These are phyloP conservation scores for Solenodon paradoxus DNA, from an alignment of 2,113 vertebrate genomes.

Conservation along the genomic window DNA sequence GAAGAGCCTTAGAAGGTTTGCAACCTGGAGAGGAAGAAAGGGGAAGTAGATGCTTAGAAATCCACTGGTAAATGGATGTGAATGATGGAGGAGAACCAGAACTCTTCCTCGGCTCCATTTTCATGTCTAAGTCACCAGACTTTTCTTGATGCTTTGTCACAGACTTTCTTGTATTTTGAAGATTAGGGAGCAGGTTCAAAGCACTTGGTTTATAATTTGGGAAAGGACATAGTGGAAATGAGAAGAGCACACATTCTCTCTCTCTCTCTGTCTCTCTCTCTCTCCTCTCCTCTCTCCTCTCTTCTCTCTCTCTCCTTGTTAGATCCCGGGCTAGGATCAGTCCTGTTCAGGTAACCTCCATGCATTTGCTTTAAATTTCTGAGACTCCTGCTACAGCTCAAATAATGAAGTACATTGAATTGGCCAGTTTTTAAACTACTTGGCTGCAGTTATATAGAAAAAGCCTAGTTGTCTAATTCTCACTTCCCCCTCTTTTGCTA, in stretches of 20 bases:
- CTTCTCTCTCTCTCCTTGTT: no score
- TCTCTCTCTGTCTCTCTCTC: neutral
- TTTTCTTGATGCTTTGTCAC: neutral
- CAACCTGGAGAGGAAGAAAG: conserved; percentile 85
- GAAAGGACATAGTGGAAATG: neutral
- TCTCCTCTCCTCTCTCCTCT: neutral
- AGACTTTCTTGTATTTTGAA: neutral
- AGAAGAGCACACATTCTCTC: neutral
- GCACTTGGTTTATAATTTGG: neutral
- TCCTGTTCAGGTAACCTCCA: neutral
- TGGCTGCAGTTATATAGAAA: conserved; percentile 48
- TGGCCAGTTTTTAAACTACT: conserved; percentile 44
- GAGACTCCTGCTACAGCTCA: neutral
- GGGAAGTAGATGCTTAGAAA: neutral
- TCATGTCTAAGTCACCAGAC: neutral
- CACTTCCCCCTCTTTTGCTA: conserved; percentile 74
- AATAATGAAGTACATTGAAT: neutral
- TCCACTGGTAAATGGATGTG: neutral
- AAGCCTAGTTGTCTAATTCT: conserved; percentile 60
- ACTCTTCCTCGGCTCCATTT: neutral
- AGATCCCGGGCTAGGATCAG: neutral
- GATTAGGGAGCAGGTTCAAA: neutral
- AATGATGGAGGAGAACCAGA: neutral
- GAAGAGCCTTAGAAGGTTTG: conserved; percentile 97
- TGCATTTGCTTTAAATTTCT: neutral